Percentiles rank a stretch among this genome's conserved stretches.
phyloP scores from a whole-genome alignment of 2,113 vertebrate species.

The Pitta sordida region DNA sequence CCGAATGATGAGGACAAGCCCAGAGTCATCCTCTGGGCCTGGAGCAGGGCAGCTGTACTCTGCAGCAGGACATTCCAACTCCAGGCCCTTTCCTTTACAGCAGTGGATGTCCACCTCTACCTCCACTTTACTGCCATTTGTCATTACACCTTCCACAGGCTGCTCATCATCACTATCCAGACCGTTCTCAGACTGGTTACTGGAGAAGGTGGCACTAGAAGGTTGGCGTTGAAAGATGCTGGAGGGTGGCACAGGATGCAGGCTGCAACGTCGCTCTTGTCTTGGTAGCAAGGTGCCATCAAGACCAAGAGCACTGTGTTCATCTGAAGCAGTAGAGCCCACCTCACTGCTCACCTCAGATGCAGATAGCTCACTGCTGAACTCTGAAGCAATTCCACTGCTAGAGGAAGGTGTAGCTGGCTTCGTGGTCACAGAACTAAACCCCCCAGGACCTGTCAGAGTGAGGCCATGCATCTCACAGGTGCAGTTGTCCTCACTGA shows the following conservation, averaged over 20 bases:
- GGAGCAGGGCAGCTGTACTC: background rate
- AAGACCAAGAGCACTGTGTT: constrained; percentile 77
- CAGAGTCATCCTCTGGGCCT: constrained; percentile 66
- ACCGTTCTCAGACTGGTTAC: constrained; percentile 94
- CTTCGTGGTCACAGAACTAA: constrained; percentile 62
- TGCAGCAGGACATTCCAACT: constrained; percentile 5
- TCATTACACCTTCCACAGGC: constrained; percentile 89
- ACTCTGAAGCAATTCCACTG: constrained; percentile 88
- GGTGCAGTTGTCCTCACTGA: constrained; percentile 87
- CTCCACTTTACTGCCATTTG: constrained; percentile 93
- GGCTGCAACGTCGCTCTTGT: constrained; percentile 88
- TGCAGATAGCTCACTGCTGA: constrained; percentile 90
- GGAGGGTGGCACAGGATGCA: constrained; percentile 81
- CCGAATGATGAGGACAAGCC: constrained; percentile 70
- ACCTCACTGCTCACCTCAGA: constrained; percentile 96
- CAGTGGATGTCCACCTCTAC: constrained; percentile 97
- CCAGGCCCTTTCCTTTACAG: constrained; percentile 76
- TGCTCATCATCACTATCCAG: constrained; percentile 94
- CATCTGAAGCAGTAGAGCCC: constrained; percentile 93
- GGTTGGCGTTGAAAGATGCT: constrained; percentile 90
- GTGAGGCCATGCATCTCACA: constrained; percentile 80
- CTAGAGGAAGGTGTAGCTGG: constrained; percentile 84
- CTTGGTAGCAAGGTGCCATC: constrained; percentile 68
- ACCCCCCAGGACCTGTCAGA: constrained; percentile 70
- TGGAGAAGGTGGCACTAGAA: constrained; percentile 89